Base-by-base conservation (phyloP, 1,140 invertebrate genomes). In the Panagrolaimus sp. region DNA sequence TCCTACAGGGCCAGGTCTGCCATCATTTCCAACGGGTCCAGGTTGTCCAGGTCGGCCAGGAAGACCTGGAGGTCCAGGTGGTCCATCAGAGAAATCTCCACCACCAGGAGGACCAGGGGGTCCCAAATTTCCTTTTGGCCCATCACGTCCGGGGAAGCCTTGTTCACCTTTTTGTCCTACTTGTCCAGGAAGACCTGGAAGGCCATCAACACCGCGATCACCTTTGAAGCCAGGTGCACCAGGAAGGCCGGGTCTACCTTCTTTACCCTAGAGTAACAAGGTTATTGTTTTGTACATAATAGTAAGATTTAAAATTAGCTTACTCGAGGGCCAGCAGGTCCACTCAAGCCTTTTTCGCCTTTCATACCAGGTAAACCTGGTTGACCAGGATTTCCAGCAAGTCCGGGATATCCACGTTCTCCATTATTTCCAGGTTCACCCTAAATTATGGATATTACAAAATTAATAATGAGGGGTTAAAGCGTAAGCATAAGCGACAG, bases 321-420 rank as follows among this genome's bases (percentile, higher is more conserved):
- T 70, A 83, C 80, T 72, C 81, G 68, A 45, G 82, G 80, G 66
- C 81, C 81, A 63, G 78, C 82, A 13, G 80, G 81, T 53, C 81
- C 81, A 27, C 70, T 69, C 44, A 82, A 66, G 23, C 82, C 82
- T 70, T 82, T 82, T 66, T 83, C 82, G 48, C 80, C 80, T 65
- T 78, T 83, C 65, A 79, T 81, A 68, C 82, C 82, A 25, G 82
- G 74, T 9, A 76, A 53, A 13, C 75, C 80, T 13, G 81, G 80
- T 46, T 77, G 76, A 31, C 80, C 81, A 25, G 80, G 80, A 13
- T 76, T 57, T 48, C 80, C 80, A 20, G 68, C 44, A n/a, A 73
- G 47, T 13, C 82, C 82, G 13, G 82, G 76, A 70, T 79, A 83
- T 51, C 80, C 80, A 9, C 78, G 74, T 20, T 57, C 61, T 65